Evolutionary conservation across 2,888 invertebrate genomes (phyloP).

Genomic region (Melitaea athalia): DNA sequence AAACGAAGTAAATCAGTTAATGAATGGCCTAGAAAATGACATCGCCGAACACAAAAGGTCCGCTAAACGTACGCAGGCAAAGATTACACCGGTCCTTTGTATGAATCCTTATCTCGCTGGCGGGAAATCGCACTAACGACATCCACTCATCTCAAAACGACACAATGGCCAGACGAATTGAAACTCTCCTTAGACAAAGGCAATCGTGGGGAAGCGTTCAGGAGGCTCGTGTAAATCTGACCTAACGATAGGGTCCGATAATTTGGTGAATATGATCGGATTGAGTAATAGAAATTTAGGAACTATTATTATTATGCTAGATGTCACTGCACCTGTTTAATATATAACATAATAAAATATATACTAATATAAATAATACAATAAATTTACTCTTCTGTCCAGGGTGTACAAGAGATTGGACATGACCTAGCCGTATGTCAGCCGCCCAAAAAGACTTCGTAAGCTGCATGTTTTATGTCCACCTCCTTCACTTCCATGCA

Average conservation of each 20-base stretch:
- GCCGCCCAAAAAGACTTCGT: too few species aligned
- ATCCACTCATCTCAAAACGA: slow-evolving; percentile 71
- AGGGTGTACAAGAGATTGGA: too few species aligned
- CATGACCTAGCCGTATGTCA: too few species aligned
- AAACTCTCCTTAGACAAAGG: slow-evolving; percentile 73
- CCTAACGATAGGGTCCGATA: slow-evolving; percentile 53
- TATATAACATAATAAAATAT: too few species aligned
- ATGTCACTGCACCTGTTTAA: too few species aligned
- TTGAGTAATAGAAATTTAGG: slow-evolving; percentile 14
- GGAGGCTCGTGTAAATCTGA: slow-evolving; percentile 61
- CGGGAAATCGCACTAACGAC: slow-evolving; percentile 72
- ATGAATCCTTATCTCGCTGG: slow-evolving; percentile 68
- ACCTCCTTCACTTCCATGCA: too few species aligned
- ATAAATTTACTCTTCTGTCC: too few species aligned
- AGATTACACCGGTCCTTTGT: slow-evolving; percentile 75
- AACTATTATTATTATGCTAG: background rate
- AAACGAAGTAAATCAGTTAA: slow-evolving; percentile 13
- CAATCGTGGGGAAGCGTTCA: slow-evolving; percentile 57
- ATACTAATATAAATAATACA: too few species aligned
- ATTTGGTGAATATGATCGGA: slow-evolving; percentile 40
- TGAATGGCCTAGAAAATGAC: slow-evolving; percentile 44
- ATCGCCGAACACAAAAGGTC: slow-evolving; percentile 46
- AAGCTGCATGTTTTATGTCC: too few species aligned
- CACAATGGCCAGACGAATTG: slow-evolving; percentile 75
- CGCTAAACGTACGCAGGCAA: slow-evolving; percentile 58